Evolutionary conservation across 2,113 vertebrate genomes (phyloP), one percentile per base, ranked within the genome.

Genomic region (Dermatemys mawii): DNA sequence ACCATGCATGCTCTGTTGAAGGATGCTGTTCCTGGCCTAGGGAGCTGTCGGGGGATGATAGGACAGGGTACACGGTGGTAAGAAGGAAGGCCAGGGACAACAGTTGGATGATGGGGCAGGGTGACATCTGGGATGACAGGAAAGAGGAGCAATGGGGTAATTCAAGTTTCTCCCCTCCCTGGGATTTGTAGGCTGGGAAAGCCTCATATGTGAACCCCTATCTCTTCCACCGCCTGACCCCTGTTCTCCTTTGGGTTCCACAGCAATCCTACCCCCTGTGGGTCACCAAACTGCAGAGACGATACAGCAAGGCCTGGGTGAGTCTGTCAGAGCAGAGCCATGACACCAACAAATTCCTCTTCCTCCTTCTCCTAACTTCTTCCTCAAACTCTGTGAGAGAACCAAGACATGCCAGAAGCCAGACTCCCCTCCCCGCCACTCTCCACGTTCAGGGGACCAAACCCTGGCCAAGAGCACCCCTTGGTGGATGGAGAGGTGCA

Each of bases 391-490:
- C 89, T 32, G 81, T 10, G 57, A 86, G 78, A 53, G 83, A 82
- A 96, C 83, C 41, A 83, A 79, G 50, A 96, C 86, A 78, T 21
- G 17, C 27, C 50, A 17, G 53, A 85, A 26, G 11, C 6, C 49
- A 88, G 46, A 41, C 75, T 51, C 29, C 49, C 54, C 89, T 81
- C 26, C 60, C 27, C 55, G n/a, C 32, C 32, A n/a, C n/a, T n/a
- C 0, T 1, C 51, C 84, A 75, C 86, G 35, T 2, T 38, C 6
- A 41, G 26, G 83, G 78, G 78, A 57, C 16, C 80, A 90, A 94
- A 93, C n/a, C 75, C 16, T 13, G 63, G 83, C 41, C 84, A 90
- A 94, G 93, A 96, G 93, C 93, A 92, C 96, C 95, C 95, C 97
- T 89, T 89, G 46, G 94, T 94, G 96, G 96, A 90, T 48, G 26